Evolutionary conservation across 2,888 invertebrate species (phyloP), one percentile per base, ranked within the genome.

Genomic region (Amblyteles armatorius): DNA sequence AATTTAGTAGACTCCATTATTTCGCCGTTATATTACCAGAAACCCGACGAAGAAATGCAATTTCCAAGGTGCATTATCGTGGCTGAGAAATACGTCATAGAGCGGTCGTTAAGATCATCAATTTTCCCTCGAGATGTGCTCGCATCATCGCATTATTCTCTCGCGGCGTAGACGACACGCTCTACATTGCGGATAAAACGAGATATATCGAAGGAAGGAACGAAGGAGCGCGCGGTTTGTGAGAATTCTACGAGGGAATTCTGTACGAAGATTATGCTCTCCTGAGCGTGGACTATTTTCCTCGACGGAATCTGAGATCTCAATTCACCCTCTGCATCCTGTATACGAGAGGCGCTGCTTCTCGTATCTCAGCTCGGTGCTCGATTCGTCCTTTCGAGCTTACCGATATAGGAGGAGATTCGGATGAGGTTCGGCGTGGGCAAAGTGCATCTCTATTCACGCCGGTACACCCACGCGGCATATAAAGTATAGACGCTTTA

Each of bases 361-460:
- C 40, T 44, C 79, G 74, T 79, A 74, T 81, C 74, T 79, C 84
- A 65, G 40, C 73, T 22, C 74, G 29, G 22, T 65, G 63, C 79
- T 82, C 82, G 79, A 79, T 82, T 82, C 72, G 79, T 84, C 84
- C 84, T 79, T 71, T 76, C 84, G 82, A 50, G 79, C 71, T 82
- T 40, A 67, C 63, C 63, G 74, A 78, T 84, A 82, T 69, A 65
- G 82, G 76, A 84, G 67, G 76, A 76, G 71, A 79, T 84, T 82
- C 82, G 84, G 71, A 84, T 82, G 82, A 71, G 84, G 74, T 81
- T 73, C 73, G 52, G 73, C 74, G 65, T 50, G 67, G 36, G 57
- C 82, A 79, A 84, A 82, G 84, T 82, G 84, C 82, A 84, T 84
- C 84, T 82, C 79, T 48, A 76, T 82, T 84, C 79, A 74, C 74